A percentile compares a stretch with the other conserved stretches of the same genome.
Conservation (phyloP, 2,113 vertebrate species). For the Brachirus orientalis region DNA sequence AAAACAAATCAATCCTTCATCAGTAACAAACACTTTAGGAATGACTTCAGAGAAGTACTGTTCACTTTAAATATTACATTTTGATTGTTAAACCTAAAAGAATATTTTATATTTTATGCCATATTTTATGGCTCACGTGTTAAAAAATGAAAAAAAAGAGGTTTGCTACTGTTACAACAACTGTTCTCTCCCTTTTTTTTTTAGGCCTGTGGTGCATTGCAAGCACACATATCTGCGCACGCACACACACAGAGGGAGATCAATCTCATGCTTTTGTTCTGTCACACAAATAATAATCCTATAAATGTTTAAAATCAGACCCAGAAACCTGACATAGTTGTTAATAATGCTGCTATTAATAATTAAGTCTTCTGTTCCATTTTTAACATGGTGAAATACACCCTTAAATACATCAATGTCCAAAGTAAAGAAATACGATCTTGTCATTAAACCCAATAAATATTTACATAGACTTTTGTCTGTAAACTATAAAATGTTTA, state of each 20-base stretch:
- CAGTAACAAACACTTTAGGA: too few species aligned
- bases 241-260: constrained; percentile 30
- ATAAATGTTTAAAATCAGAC: constrained; percentile 78
- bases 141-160: too few species aligned
- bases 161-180: too few species aligned
- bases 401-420: constrained; percentile 57
- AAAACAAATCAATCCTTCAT: too few species aligned
- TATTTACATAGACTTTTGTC: constrained; percentile 56
- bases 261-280: constrained; percentile 55
- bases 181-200: background rate
- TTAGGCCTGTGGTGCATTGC: background rate
- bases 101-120: background rate
- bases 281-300: constrained; percentile 75
- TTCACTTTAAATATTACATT: background rate
- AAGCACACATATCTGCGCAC: constrained; percentile 10
- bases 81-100: background rate
- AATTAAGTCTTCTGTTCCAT: constrained; percentile 67
- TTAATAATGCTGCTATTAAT: constrained; percentile 74
- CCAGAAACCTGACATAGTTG: constrained; percentile 46
- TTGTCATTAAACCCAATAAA: constrained; percentile 55
- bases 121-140: too few species aligned
- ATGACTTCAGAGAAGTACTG: too few species aligned
- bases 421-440: constrained; percentile 36
- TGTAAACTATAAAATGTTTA: too few species aligned
- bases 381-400: constrained; percentile 50